These are phyloP conservation scores for Drosophila punjabiensis DNA, from an alignment of 1,140 invertebrate genomes.

Conservation along the genomic window DNA sequence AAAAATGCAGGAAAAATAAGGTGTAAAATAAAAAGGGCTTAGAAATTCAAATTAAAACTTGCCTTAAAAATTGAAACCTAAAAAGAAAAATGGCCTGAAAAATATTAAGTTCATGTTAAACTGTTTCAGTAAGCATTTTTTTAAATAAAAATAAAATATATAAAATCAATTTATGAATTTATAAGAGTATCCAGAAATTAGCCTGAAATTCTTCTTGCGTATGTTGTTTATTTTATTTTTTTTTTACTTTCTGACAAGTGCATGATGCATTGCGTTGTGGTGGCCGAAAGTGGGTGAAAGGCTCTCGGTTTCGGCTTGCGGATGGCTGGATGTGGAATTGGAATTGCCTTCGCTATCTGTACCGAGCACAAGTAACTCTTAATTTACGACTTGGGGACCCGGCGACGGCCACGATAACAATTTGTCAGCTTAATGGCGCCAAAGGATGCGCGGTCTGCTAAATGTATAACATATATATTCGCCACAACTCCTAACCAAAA, in stretches of 20 bases:
- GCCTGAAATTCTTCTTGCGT: conserved; percentile 4
- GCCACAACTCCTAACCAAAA: conserved; percentile 3
- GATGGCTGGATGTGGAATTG: conserved; percentile 10
- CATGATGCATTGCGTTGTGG: conserved; percentile 76
- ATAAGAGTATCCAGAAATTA: conserved; percentile 5
- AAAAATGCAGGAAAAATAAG: too few relatives aligned
- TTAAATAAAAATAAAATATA: not conserved
- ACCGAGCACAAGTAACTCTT: conserved; percentile 52
- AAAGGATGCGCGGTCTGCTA: conserved; percentile 67
- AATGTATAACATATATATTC: not conserved
- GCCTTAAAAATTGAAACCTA: too few relatives aligned
- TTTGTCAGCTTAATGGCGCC: conserved; percentile 80
- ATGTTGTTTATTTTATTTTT: conserved; percentile 32
- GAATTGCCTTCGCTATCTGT: conserved; percentile 37
- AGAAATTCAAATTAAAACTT: too few relatives aligned
- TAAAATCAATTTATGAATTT: not conserved
- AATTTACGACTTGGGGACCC: conserved; percentile 72
- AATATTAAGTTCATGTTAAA: not conserved
- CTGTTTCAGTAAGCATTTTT: not conserved
- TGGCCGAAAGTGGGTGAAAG: conserved; percentile 81
- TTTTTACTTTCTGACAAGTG: conserved; percentile 72
- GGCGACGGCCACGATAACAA: conserved; percentile 72
- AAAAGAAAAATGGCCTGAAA: too few relatives aligned
- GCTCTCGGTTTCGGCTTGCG: conserved; percentile 39
- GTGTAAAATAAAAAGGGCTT: too few relatives aligned